Evolutionary conservation across 2,888 invertebrate species (phyloP), one percentile per base, ranked within the genome.

Genomic region (Bombylius major): DNA sequence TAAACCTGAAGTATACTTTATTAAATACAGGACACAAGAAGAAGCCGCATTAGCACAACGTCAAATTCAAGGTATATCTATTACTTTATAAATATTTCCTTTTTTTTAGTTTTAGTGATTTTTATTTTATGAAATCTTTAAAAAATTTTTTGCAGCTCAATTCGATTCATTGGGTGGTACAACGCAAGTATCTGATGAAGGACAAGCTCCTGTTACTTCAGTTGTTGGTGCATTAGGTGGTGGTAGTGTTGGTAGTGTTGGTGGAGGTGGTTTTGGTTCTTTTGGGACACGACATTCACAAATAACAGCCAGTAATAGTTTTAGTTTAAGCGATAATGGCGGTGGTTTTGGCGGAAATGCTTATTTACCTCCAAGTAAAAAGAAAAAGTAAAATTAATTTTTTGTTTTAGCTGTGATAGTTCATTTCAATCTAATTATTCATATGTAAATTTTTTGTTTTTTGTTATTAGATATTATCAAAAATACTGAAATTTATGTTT

Each of bases 91-190:
- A 44, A 14, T 23, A 23, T 23, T 23, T 23, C 23, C 23, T 23
- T 23, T 23, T 42, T 42, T n/a, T n/a, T n/a, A n/a, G n/a, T n/a
- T n/a, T 23, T 23, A 23, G 23, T 23, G 23, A 23, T 23, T 23
- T 42, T 9, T 12, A 34, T 23, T 23, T 23, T 23, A 23, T 23
- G 23, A 23, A 23, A 2, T 23, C 23, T 23, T 23, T n/a, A n/a
- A n/a, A n/a, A 23, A 23, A 23, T 23, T 23, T 3, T 23, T 23
- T 23, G 23, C 23, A 60, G 68, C 72, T 48, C 72, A 72, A 63
- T 72, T 73, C 58, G 73, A 72, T 60, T 64, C 70, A 14, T 64
- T 73, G 61, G 72, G 72, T 47, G 72, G 72, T 50, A 68, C 65
- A 57, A 71, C 68, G 58, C 73, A 72, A 56, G 61, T 73, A 14